These are phyloP conservation scores for Natator depressus DNA, from an alignment of 2,113 vertebrate genomes.

Conservation along the genomic window DNA sequence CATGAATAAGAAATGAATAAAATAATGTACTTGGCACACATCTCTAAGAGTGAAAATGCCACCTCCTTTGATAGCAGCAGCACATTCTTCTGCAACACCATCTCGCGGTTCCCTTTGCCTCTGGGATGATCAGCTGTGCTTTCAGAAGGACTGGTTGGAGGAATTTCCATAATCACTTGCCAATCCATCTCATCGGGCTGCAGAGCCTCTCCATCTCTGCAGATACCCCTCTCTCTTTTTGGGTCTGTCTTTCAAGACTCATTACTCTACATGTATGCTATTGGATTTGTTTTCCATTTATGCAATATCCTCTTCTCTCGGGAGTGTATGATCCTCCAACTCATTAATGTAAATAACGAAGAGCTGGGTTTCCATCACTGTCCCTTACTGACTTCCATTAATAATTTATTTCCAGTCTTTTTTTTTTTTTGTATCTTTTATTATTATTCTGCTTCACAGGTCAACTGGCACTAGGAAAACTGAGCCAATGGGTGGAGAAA, in stretches of 20 bases:
- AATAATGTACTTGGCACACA: slow-evolving; percentile 41
- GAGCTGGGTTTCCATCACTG: background rate
- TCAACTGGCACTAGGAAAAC: background rate
- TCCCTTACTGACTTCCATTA: slow-evolving; percentile 51
- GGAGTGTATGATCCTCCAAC: slow-evolving; percentile 27
- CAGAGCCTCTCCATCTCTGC: background rate
- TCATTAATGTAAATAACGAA: slow-evolving; percentile 74
- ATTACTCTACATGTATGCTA: slow-evolving; percentile 38
- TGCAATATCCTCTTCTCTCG: slow-evolving; percentile 43
- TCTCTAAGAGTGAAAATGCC: slow-evolving; percentile 43
- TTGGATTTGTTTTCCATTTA: slow-evolving; percentile 42
- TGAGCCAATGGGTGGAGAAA: background rate
- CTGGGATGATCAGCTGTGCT: background rate
- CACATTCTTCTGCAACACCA: slow-evolving; percentile 34
- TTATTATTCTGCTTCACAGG: background rate
- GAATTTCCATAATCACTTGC: slow-evolving; percentile 56
- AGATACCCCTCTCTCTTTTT: slow-evolving; percentile 9
- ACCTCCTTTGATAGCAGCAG: slow-evolving; percentile 39
- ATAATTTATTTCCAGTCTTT: slow-evolving; percentile 61
- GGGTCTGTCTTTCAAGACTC: slow-evolving; percentile 21
- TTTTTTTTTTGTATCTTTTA: background rate
- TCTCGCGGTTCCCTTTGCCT: slow-evolving; percentile 3
- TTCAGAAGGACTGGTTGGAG: slow-evolving; percentile 34
- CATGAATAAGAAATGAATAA: slow-evolving; percentile 49
- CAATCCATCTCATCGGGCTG: background rate